These are phyloP conservation scores for Drosophila meridiana DNA, from an alignment of 2,888 invertebrate species.

Conservation along the genomic window DNA sequence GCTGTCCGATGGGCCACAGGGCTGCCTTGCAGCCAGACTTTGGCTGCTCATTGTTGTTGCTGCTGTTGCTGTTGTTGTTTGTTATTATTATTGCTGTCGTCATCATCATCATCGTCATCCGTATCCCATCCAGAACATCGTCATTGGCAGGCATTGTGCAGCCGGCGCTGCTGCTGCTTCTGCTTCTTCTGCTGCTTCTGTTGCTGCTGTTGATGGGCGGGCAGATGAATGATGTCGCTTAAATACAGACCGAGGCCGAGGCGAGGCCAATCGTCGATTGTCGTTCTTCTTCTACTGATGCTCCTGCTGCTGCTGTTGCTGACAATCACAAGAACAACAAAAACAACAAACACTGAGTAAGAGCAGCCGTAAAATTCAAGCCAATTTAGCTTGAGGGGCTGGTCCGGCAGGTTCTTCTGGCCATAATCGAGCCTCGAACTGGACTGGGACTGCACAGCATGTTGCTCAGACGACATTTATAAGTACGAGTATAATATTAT, in stretches of 20 bases:
- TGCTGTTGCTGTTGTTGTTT: constrained; percentile 69
- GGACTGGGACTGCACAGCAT: constrained; percentile 62
- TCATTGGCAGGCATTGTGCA: constrained; percentile 60
- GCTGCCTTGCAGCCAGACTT: constrained; percentile 54
- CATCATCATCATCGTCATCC: constrained; percentile 56
- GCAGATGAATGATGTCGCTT: constrained; percentile 81
- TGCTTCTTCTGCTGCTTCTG: constrained; percentile 53
- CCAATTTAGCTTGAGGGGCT: constrained; percentile 74
- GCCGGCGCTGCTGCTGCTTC: constrained; percentile 39
- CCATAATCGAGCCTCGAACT: constrained; percentile 37
- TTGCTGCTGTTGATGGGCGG: constrained; percentile 75
- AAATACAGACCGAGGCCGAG: constrained; percentile 73
- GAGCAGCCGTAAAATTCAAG: constrained; percentile 77
- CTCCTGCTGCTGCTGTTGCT: constrained; percentile 24
- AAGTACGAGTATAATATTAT: constrained; percentile 82
- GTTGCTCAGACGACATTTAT: constrained; percentile 76
- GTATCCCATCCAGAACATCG: constrained; percentile 58
- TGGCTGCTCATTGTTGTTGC: constrained; percentile 38
- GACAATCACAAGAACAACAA: constrained; percentile 35
- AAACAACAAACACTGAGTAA: constrained; percentile 26
- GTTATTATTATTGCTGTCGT: constrained; percentile 55
- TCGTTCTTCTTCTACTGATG: constrained; percentile 54
- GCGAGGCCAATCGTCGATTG: constrained; percentile 77
- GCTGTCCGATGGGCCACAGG: constrained; percentile 61
- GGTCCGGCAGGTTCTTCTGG: constrained; percentile 69